These are phyloP conservation scores for Apamea anceps DNA, from an alignment of 2,888 invertebrate genomes.

Conservation along the genomic window DNA sequence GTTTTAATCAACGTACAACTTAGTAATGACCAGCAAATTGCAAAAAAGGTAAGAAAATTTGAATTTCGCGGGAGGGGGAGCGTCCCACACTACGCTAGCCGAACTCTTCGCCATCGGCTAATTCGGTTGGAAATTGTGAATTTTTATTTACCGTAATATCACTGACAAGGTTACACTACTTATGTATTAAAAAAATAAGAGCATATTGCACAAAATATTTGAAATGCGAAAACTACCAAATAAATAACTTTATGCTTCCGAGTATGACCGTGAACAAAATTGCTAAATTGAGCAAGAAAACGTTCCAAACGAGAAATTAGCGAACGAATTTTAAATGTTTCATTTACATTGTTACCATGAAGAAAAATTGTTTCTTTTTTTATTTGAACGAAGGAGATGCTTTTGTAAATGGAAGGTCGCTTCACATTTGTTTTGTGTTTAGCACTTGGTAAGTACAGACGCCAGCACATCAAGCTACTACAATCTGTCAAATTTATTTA, in stretches of 20 bases:
- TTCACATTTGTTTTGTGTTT: background rate
- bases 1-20: too few relatives aligned
- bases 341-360: background rate
- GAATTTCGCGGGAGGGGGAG: too few relatives aligned
- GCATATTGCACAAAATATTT: constrained; percentile 15
- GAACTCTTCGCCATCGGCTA: background rate
- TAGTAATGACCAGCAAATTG: too few relatives aligned
- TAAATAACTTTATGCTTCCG: constrained; percentile 26
- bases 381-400: background rate
- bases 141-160: background rate
- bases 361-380: constrained; percentile 6
- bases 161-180: background rate
- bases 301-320: constrained; percentile 14
- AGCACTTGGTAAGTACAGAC: too few relatives aligned
- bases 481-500: too few relatives aligned
- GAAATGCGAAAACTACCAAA: constrained; percentile 39
- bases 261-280: constrained; percentile 55
- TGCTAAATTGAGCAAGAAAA: constrained; percentile 54
- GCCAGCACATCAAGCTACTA: too few relatives aligned
- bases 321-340: constrained; percentile 26
- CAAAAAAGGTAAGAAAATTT: too few relatives aligned
- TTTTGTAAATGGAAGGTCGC: constrained; percentile 28
- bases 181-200: constrained; percentile 2
- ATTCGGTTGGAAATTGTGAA: background rate
- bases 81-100: background rate